phyloP scores from a whole-genome alignment of 92 coral and sea anemone species.

The Muricea muricata region DNA sequence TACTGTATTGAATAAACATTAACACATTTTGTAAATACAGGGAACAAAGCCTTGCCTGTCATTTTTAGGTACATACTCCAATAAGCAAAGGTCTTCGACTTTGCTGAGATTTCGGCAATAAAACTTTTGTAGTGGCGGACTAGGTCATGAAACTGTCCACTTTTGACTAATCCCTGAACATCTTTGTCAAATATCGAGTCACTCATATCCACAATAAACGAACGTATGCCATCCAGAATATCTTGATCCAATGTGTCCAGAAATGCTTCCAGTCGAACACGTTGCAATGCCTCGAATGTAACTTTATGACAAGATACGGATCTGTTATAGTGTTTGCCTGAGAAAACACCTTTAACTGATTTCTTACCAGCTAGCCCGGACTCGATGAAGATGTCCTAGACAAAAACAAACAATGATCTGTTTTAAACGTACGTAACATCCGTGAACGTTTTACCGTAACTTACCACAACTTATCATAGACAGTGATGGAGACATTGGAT shows the following conservation, averaged over 20 bases:
- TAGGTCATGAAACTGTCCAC: slow-evolving; percentile 29
- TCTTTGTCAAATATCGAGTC: neutral
- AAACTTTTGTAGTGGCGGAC: slow-evolving; percentile 45
- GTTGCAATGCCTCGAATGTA: neutral
- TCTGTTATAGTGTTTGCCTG: slow-evolving; percentile 21
- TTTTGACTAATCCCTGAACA: neutral
- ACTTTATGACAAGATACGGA: slow-evolving; percentile 3
- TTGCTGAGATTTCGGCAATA: slow-evolving; percentile 19
- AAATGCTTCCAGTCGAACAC: slow-evolving; percentile 7
- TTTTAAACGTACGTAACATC: no score
- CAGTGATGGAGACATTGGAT: no score
- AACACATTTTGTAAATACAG: no score
- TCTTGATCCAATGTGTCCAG: slow-evolving; percentile 2
- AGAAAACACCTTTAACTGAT: slow-evolving; percentile 16
- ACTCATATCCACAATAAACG: neutral
- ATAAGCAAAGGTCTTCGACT: slow-evolving; percentile 12
- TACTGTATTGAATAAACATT: neutral
- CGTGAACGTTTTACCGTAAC: no score
- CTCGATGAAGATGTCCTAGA: slow-evolving; percentile 11
- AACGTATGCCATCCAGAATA: neutral
- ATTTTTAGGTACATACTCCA: slow-evolving; percentile 47
- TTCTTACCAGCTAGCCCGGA: neutral
- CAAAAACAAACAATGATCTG: no score
- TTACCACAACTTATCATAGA: no score
- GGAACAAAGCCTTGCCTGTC: slow-evolving; percentile 12